phyloP scores from a whole-genome alignment of 2,113 vertebrate genomes.

The Onychostruthus taczanowskii region DNA sequence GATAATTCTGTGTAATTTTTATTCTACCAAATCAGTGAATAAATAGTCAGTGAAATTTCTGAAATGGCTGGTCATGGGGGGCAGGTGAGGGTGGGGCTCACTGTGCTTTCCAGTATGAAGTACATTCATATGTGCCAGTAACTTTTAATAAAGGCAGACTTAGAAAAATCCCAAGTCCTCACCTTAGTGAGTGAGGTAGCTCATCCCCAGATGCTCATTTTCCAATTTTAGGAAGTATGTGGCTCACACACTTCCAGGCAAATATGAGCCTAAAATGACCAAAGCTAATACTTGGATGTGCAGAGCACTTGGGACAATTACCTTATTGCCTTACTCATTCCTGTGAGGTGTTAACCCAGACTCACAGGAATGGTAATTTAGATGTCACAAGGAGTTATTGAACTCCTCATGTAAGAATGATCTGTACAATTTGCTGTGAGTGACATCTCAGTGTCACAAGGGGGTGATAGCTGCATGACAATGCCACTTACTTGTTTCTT shows the following conservation, averaged over 20 bases:
- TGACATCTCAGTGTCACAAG: constrained; percentile 46
- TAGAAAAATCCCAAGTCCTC: background rate
- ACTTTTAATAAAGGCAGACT: background rate
- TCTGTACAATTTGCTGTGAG: constrained; percentile 22
- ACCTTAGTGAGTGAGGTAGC: background rate
- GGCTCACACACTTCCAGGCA: background rate
- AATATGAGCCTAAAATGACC: background rate
- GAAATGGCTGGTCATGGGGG: background rate
- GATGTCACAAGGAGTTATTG: constrained; percentile 11
- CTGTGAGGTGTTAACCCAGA: background rate
- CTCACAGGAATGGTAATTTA: constrained; percentile 28
- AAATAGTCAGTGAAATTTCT: background rate
- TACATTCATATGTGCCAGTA: background rate
- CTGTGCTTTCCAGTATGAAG: background rate
- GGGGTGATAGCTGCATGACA: constrained; percentile 14
- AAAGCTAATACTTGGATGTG: background rate
- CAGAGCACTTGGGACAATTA: background rate
- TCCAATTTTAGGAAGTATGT: background rate
- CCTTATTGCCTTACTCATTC: background rate
- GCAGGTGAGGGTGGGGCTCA: background rate
- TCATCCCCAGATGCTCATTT: background rate
- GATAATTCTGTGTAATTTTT: background rate
- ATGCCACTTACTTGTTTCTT: background rate
- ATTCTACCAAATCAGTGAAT: background rate
- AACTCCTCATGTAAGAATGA: constrained; percentile 20